phyloP scores from a whole-genome alignment of 2,888 invertebrate genomes.

The Minunthozetes semirufus region DNA sequence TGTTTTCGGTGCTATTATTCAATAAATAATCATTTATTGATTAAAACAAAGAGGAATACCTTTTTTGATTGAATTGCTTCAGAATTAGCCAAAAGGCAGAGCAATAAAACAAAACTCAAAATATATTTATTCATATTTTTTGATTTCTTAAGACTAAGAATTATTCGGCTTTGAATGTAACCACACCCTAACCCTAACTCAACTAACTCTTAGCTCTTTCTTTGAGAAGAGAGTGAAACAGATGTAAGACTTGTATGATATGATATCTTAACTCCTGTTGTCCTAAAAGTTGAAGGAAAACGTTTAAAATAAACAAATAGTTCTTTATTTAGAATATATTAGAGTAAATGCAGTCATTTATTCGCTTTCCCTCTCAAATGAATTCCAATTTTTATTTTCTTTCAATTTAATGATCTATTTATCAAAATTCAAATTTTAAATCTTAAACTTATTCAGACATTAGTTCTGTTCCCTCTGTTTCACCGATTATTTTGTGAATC shows the following conservation, averaged over 20 bases:
- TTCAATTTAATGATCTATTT: neutral
- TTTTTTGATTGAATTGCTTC: neutral
- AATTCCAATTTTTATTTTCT: neutral
- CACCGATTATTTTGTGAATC: too few species aligned
- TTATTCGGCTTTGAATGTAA: neutral
- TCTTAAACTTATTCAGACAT: too few species aligned
- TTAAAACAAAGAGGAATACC: neutral
- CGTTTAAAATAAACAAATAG: conserved; percentile 18
- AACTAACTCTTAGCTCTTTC: neutral
- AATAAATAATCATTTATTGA: neutral
- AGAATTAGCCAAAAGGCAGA: neutral
- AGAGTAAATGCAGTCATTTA: neutral
- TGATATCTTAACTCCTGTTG: neutral
- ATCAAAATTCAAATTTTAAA: too few species aligned
- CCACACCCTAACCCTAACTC: neutral
- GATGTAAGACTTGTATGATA: neutral
- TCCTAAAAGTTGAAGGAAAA: neutral
- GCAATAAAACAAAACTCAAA: neutral
- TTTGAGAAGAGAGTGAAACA: neutral
- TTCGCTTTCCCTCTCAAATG: neutral
- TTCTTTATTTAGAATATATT: conserved; percentile 18
- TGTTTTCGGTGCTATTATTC: conserved; percentile 4
- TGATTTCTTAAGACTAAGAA: neutral
- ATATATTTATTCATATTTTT: neutral
- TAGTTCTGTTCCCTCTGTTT: too few species aligned